A percentile compares a stretch with the other conserved stretches of the same genome.
These are phyloP conservation scores for Rhagium mordax DNA, from an alignment of 2,888 invertebrate genomes.

Conservation along the genomic window DNA sequence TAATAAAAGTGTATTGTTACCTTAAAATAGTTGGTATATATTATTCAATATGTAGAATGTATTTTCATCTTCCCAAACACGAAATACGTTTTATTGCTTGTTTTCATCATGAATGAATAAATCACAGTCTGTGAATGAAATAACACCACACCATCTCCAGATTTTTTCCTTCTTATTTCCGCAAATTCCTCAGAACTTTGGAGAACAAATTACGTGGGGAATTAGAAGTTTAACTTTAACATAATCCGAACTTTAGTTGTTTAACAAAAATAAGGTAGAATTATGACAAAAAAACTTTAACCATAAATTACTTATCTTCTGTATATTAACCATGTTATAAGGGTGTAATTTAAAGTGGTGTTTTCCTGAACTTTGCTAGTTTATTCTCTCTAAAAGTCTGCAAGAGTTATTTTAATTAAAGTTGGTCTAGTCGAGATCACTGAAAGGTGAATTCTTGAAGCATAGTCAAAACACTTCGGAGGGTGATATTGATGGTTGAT, in stretches of 20 bases:
- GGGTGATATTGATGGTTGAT: conserved; percentile 35
- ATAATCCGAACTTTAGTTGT: neutral
- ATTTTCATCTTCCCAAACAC: too few relatives aligned
- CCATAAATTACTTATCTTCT: conserved; percentile 23
- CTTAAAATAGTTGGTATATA: too few relatives aligned
- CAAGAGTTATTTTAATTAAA: conserved; percentile 35
- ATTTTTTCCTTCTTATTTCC: neutral
- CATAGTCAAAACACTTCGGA: conserved; percentile 12
- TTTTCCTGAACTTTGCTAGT: conserved; percentile 20
- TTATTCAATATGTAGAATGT: too few relatives aligned
- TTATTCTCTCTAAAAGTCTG: conserved; percentile 24
- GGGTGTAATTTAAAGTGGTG: conserved; percentile 11
- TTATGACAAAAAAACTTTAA: conserved; percentile 17
- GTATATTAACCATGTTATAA: conserved; percentile 8
- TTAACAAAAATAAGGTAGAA: conserved; percentile 7
- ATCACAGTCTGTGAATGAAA: too few relatives aligned
- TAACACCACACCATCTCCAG: too few relatives aligned
- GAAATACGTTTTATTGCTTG: too few relatives aligned
- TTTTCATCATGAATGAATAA: too few relatives aligned
- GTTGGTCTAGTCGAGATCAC: neutral
- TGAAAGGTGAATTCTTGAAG: conserved; percentile 2
- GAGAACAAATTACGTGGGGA: neutral
- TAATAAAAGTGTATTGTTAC: too few relatives aligned
- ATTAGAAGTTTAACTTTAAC: neutral
- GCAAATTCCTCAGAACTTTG: neutral